Evolutionary conservation across 2,888 invertebrate genomes (phyloP).

Genomic region (Parnassius glacialis): DNA sequence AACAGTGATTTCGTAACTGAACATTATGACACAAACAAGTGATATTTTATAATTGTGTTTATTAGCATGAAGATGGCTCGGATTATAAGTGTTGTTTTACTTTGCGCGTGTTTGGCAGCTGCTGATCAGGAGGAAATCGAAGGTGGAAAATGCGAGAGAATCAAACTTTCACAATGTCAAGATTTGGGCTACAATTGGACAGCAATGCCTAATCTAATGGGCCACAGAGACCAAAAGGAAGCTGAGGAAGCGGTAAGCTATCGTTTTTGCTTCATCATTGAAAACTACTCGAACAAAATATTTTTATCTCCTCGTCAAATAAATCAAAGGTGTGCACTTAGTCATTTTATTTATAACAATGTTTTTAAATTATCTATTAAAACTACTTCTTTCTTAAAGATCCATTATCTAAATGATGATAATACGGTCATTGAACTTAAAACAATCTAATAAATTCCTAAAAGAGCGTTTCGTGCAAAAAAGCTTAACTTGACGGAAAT

Average conservation of each 20-base stretch:
- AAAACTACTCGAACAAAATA: too few species aligned
- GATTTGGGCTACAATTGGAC: slow-evolving; percentile 93
- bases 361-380: too few species aligned
- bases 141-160: slow-evolving; percentile 87
- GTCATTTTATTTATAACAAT: too few species aligned
- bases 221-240: slow-evolving; percentile 89
- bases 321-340: too few species aligned
- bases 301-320: too few species aligned
- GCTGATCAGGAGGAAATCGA: slow-evolving; percentile 70
- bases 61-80: slow-evolving; percentile 55
- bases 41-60: slow-evolving; percentile 41
- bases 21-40: slow-evolving; percentile 49
- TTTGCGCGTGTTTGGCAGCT: slow-evolving; percentile 59
- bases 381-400: too few species aligned
- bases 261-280: not conserved
- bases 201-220: slow-evolving; percentile 92
- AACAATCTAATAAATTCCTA: not conserved
- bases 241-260: slow-evolving; percentile 87
- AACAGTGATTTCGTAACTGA: slow-evolving; percentile 61
- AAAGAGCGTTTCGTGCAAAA: slow-evolving; percentile 4
- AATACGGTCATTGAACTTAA: slow-evolving; percentile 7
- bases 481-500: not conserved
- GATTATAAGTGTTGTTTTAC: slow-evolving; percentile 61
- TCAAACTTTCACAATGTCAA: slow-evolving; percentile 89
- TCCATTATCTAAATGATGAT: too few species aligned